Conservation (phyloP, 1,140 invertebrate species). For the Adelges cooleyi region DNA sequence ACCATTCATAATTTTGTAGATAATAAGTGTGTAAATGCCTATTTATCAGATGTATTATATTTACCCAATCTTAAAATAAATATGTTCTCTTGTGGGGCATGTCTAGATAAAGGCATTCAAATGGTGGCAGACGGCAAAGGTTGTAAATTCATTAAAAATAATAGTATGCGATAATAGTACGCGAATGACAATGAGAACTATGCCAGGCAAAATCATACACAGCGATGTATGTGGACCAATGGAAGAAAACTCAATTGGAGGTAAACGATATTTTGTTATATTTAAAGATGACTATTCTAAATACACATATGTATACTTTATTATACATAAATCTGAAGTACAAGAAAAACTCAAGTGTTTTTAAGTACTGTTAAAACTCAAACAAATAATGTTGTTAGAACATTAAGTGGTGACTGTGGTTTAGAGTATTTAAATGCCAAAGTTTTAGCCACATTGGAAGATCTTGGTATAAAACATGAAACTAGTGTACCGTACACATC, state of each 20-base stretch:
- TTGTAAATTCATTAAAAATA: not conserved
- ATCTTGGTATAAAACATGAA: constrained; percentile 37
- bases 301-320: not conserved
- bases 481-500: constrained; percentile 39
- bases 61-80: not conserved
- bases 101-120: not conserved
- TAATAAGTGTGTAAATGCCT: not conserved
- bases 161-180: too few relatives aligned
- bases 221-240: not conserved
- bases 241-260: not conserved
- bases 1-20: not conserved
- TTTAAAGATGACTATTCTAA: not conserved
- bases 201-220: not conserved
- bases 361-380: not conserved
- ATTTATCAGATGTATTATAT: not conserved
- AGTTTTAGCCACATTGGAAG: constrained; percentile 28
- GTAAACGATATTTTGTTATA: not conserved
- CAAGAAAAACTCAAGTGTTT: not conserved
- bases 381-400: not conserved
- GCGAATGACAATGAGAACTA: not conserved
- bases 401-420: constrained; percentile 40
- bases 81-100: not conserved
- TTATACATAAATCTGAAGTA: not conserved
- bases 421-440: constrained; percentile 35
- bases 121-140: not conserved